Conservation (phyloP, 2,888 invertebrate genomes). For the Nephrotoma appendiculata region DNA sequence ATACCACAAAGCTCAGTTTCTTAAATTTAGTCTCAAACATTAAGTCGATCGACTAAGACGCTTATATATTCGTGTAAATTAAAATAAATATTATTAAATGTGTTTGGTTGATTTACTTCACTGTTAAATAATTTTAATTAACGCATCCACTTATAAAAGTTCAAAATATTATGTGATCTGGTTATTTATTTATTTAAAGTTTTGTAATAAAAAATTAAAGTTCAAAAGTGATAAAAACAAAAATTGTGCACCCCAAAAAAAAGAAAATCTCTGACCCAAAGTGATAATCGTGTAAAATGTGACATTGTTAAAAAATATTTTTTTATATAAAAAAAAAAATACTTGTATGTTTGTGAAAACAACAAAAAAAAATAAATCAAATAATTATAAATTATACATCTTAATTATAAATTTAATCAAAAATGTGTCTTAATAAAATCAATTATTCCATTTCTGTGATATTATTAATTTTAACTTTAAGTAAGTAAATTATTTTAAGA, state of each 20-base stretch:
- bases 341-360: background rate
- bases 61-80: background rate
- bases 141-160: background rate
- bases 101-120: background rate
- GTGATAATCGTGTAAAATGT: background rate
- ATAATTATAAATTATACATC: background rate
- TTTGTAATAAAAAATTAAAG: background rate
- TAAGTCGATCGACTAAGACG: background rate
- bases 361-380: background rate
- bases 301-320: background rate
- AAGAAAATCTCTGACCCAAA: background rate
- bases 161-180: background rate
- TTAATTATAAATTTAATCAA: background rate
- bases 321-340: background rate
- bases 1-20: background rate
- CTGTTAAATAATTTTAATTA: background rate
- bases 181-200: background rate
- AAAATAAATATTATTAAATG: background rate
- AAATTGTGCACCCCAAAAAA: background rate
- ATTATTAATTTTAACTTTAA: background rate
- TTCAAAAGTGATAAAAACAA: background rate
- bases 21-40: background rate
- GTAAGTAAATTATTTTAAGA: background rate
- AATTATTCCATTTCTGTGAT: background rate
- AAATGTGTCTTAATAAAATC: background rate